Conservation (phyloP, 2,888 invertebrate genomes). For the Phyto melanocephala region DNA sequence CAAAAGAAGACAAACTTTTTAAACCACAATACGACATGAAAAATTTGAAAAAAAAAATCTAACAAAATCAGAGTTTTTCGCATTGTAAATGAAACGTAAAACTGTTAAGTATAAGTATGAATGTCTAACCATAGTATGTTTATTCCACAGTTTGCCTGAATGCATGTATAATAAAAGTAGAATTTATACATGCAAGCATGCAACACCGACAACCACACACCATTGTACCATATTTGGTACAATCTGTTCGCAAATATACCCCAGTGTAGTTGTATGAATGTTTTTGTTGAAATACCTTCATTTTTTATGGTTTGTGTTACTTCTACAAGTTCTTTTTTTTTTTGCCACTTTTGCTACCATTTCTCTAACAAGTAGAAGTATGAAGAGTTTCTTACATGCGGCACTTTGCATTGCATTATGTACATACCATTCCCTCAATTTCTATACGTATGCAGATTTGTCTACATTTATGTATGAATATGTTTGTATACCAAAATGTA, state of each 20-base stretch:
- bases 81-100: constrained; percentile 52
- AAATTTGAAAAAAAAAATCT: not conserved
- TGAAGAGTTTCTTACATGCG: constrained; percentile 12
- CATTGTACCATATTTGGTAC: constrained; percentile 49
- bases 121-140: constrained; percentile 14
- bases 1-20: constrained; percentile 33
- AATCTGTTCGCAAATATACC: constrained; percentile 51
- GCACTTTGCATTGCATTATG: constrained; percentile 16
- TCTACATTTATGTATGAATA: not conserved
- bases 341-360: constrained; percentile 26
- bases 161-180: constrained; percentile 18
- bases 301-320: constrained; percentile 3
- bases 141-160: constrained; percentile 16
- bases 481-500: not conserved
- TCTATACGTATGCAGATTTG: constrained; percentile 1
- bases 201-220: constrained; percentile 11
- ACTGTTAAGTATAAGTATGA: constrained; percentile 46
- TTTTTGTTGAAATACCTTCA: not conserved
- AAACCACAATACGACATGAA: constrained; percentile 28
- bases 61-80: constrained; percentile 50
- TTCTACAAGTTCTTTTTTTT: constrained; percentile 31
- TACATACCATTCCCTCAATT: constrained; percentile 23
- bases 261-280: constrained; percentile 26
- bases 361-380: constrained; percentile 24
- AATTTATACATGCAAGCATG: constrained; percentile 21